Evolutionary conservation across 2,797 vertebrate species (phyloP), one percentile per base, ranked within the genome.

Genomic region (Halcyon smyrnensis): DNA sequence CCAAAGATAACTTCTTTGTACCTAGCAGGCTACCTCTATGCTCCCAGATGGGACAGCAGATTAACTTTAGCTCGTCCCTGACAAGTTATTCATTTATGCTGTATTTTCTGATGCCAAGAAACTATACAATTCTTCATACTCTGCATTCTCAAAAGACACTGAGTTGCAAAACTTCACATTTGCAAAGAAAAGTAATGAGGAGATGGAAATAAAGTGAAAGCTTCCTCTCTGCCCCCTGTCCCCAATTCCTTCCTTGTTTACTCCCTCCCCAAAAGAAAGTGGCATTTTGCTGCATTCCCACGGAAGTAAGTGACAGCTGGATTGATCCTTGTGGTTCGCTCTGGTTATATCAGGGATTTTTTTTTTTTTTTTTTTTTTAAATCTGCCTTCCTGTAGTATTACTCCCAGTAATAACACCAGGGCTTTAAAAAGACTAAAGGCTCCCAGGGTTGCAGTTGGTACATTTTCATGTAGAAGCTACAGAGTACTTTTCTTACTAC

Each of bases 391-490:
- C 60, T 64, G 18, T 41, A 80, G 56, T 39, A 43, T 41, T 87
- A 84, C 39, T 89, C 37, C 7, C 73, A 84, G 37, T 62, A 90
- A 68, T 56, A 78, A 76, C 51, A 90, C 7, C 16, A 56, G 34
- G 36, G 67, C 64, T 93, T 93, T 37, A 79, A 95, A 95, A 93
- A 90, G 65, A 79, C 70, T 71, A 64, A 88, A 65, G 56, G 21
- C 41, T 94, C 25, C 43, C 57, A 65, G 32, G 19, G n/a, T 60
- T 79, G 39, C 60, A 78, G 62, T 39, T 91, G 54, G 36, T 73
- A 82, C 59, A 70, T 86, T 90, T 88, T 91, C 46, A 48, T 43
- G 18, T 30, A 65, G 65, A 85, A 94, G 46, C 37, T 46, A 53
- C 12, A 51, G 37, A 2, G 2, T 60, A 32, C 88, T 96, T 91